Base-by-base conservation (phyloP, 1,140 invertebrate species). In the Probaryconus sp. region DNA sequence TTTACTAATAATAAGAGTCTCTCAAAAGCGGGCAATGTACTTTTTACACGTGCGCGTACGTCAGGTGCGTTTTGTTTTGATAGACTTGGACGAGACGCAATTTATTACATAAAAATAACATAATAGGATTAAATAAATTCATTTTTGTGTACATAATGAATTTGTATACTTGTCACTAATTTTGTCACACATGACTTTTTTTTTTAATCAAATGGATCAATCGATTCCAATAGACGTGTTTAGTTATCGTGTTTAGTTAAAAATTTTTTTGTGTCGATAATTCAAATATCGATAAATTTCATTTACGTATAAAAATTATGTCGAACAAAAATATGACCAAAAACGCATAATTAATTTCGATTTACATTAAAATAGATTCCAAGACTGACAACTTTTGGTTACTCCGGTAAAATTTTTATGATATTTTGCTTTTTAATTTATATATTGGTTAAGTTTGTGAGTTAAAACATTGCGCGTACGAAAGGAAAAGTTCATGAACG, bases 71-170 rank as follows among this genome's bases (percentile, higher is more conserved):
- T 47, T 47, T 16, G 16, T 9, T 30, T 3, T 2, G 7, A 24
- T 24, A 24, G 7, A 4, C 3, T 24, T 80, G 77, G 60, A 42
- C 83, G 83, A 83, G 79, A 80, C n/a, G n/a, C n/a, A n/a, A n/a
- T n/a, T n/a, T n/a, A n/a, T n/a, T n/a, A n/a, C n/a, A n/a, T n/a
- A n/a, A n/a, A n/a, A n/a, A n/a, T n/a, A n/a, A n/a, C n/a, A 70
- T 60, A 71, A 83, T 83, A 82, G 77, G 67, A 79, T 76, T 77
- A 81, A 83, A 83, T 83, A 82, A 83, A 84, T 78, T 80, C 81
- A 79, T 81, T 79, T 84, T 83, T n/a, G 78, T 85, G 81, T 85
- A 83, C 64, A 83, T 84, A 83, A 79, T 75, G 72, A 70, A 63
- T 67, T 71, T 70, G 60, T 77, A 75, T 65, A 45, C 17, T n/a